These are phyloP conservation scores for Choristoneura rosaceana DNA, from an alignment of 2,888 invertebrate species.

Conservation along the genomic window DNA sequence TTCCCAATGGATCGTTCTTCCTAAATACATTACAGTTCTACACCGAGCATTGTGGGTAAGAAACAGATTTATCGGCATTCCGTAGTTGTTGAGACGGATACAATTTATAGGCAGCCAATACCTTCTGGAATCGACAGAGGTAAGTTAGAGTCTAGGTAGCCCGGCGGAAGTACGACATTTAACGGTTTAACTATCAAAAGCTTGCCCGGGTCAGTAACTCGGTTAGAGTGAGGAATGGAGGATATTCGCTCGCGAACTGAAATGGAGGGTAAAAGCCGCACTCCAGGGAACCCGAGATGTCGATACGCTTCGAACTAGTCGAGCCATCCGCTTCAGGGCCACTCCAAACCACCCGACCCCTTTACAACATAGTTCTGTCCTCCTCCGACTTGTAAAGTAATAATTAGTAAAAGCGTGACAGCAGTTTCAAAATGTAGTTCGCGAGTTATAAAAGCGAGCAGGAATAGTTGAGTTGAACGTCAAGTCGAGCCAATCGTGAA, in stretches of 20 bases:
- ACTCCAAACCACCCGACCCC: slow-evolving; percentile 11
- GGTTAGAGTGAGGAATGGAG: slow-evolving; percentile 60
- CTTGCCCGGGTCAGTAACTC: slow-evolving; percentile 70
- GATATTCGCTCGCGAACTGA: slow-evolving; percentile 56
- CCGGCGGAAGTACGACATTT: slow-evolving; percentile 53
- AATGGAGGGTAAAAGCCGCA: slow-evolving; percentile 62
- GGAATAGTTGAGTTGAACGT: slow-evolving; percentile 32
- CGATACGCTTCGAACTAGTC: slow-evolving; percentile 46
- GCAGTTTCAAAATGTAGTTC: neutral
- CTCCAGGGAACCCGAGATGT: slow-evolving; percentile 49
- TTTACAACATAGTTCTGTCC: slow-evolving; percentile 26
- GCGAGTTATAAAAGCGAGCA: slow-evolving; percentile 14
- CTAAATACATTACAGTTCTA: slow-evolving; percentile 14
- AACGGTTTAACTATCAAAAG: slow-evolving; percentile 71
- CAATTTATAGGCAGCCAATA: slow-evolving; percentile 29
- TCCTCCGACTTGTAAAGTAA: slow-evolving; percentile 7
- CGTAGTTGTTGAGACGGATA: slow-evolving; percentile 34
- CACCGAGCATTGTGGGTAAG: neutral
- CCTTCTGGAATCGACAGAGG: slow-evolving; percentile 36
- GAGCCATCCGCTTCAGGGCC: slow-evolving; percentile 28
- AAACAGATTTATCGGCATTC: slow-evolving; percentile 6
- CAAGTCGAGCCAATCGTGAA: slow-evolving; percentile 30
- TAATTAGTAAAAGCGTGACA: slow-evolving; percentile 24
- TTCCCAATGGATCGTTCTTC: neutral
- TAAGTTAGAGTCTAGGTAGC: slow-evolving; percentile 47